phyloP scores from a whole-genome alignment of 2,797 vertebrate species.

The Cyprinella venusta region DNA sequence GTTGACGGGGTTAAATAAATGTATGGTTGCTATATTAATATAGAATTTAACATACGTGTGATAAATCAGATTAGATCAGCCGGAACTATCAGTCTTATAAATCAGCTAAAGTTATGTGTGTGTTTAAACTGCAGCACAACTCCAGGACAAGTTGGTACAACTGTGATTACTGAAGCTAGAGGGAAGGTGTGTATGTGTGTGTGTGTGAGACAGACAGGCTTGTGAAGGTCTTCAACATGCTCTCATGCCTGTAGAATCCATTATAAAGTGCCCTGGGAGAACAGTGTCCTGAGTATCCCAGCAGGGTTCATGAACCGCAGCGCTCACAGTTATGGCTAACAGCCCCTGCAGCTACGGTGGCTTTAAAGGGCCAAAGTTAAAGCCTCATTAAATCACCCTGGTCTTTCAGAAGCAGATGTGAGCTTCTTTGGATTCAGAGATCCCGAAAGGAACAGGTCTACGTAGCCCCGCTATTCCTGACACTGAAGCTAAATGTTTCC shows the following conservation, averaged over 20 bases:
- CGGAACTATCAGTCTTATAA: background rate
- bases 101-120: background rate
- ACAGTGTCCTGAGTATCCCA: conserved; percentile 42
- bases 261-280: conserved; percentile 51
- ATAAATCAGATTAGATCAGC: background rate
- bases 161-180: conserved; percentile 31
- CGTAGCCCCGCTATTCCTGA: conserved; percentile 32
- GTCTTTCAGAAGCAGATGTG: conserved; percentile 43
- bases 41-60: background rate
- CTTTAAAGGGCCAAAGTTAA: conserved; percentile 56
- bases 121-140: background rate
- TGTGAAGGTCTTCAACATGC: conserved; percentile 48
- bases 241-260: conserved; percentile 53
- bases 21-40: background rate
- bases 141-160: conserved; percentile 20
- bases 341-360: conserved; percentile 40
- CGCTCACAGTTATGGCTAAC: conserved; percentile 38
- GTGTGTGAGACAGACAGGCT: conserved; percentile 37
- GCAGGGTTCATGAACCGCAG: conserved; percentile 26
- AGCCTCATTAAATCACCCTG: conserved; percentile 49
- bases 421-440: conserved; percentile 38
- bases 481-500: conserved; percentile 22
- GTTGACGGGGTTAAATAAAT: background rate
- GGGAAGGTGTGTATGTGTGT: background rate
- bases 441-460: conserved; percentile 41